Conservation (phyloP, 2,797 vertebrate genomes). For the Anguilla marmorata region DNA sequence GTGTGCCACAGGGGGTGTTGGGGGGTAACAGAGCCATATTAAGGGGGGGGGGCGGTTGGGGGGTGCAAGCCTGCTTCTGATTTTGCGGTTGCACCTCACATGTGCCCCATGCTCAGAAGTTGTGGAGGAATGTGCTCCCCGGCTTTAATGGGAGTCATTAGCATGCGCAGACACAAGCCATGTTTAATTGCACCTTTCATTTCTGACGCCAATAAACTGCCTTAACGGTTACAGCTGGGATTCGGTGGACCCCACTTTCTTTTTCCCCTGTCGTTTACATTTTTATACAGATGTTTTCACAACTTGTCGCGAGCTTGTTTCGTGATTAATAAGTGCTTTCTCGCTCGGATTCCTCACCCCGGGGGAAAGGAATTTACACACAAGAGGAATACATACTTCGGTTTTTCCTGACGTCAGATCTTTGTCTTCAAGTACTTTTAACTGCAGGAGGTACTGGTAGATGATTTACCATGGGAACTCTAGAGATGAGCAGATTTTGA, state of each 20-base stretch:
- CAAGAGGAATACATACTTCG: neutral
- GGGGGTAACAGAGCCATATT: constrained; percentile 50
- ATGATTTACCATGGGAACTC: neutral
- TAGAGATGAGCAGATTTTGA: neutral
- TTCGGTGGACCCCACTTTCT: constrained; percentile 36
- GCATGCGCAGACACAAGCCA: constrained; percentile 66
- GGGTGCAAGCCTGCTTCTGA: constrained; percentile 60
- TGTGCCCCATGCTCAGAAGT: constrained; percentile 66
- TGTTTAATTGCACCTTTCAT: constrained; percentile 59
- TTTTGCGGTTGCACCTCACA: constrained; percentile 66
- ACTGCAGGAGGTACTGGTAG: neutral
- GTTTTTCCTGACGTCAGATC: neutral
- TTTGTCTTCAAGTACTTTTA: constrained; percentile 13
- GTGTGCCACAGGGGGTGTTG: constrained; percentile 22
- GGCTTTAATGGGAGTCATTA: constrained; percentile 74
- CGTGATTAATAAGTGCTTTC: constrained; percentile 37
- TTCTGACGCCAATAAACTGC: constrained; percentile 62
- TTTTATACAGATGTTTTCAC: constrained; percentile 49
- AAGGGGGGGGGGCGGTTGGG: constrained; percentile 46
- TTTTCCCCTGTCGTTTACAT: constrained; percentile 32
- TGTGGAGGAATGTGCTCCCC: constrained; percentile 62
- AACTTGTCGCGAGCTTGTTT: constrained; percentile 39
- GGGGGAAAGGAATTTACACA: neutral
- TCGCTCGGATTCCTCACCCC: neutral
- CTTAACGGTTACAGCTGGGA: constrained; percentile 69